phyloP scores from a whole-genome alignment of 2,113 vertebrate genomes.

The Willisornis vidua region DNA sequence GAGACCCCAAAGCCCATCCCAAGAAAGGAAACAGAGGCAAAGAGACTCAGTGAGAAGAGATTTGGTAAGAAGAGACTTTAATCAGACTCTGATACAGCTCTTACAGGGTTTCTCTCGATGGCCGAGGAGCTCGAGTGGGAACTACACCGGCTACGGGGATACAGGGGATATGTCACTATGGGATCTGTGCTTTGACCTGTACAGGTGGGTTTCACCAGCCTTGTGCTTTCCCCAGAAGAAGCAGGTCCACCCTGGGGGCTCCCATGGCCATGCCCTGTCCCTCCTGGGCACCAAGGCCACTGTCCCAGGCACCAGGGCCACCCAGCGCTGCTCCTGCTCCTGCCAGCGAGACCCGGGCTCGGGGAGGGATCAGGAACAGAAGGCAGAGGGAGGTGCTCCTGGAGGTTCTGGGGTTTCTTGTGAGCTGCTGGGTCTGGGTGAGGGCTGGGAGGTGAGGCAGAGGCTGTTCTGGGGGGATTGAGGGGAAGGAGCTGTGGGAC shows the following conservation, averaged over 20 bases:
- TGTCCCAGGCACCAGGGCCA: background rate
- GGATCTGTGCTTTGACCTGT: slow-evolving; percentile 47
- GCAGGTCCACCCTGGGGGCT: background rate
- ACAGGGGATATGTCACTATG: background rate
- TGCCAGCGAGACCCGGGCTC: background rate
- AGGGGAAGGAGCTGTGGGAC: background rate
- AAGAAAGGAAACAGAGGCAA: slow-evolving; percentile 7
- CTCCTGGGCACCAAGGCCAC: background rate
- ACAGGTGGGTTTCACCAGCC: background rate
- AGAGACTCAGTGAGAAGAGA: slow-evolving; percentile 42
- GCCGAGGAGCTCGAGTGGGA: slow-evolving; percentile 12
- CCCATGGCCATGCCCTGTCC: rapidly evolving
- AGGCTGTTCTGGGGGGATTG: background rate
- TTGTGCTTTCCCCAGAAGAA: background rate
- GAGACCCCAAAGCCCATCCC: background rate
- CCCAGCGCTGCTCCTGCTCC: background rate
- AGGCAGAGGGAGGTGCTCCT: background rate
- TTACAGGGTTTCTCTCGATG: slow-evolving; percentile 6
- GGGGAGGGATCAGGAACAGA: background rate
- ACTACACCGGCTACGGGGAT: slow-evolving; percentile 9
- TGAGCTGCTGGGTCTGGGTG: background rate
- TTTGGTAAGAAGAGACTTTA: slow-evolving; percentile 79
- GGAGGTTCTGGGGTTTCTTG: background rate
- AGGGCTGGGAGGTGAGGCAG: background rate
- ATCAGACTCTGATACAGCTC: slow-evolving; percentile 59